phyloP scores from a whole-genome alignment of 2,113 vertebrate species.

The Eptatretus burgeri region DNA sequence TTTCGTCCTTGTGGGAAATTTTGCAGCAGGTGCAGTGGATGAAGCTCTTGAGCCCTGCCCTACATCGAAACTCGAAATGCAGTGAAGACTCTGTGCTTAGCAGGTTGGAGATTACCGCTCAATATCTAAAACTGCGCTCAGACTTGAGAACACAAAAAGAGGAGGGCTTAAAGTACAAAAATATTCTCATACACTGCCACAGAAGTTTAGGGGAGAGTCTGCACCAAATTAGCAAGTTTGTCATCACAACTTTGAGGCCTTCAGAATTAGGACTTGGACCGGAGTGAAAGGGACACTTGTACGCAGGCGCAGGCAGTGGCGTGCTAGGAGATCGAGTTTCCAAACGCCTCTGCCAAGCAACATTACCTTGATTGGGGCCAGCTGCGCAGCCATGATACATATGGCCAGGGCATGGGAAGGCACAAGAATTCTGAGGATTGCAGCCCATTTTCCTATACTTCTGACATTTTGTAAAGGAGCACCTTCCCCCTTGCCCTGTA shows the following conservation, averaged over 20 bases:
- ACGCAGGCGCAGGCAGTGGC: background rate
- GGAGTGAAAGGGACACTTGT: constrained; percentile 5
- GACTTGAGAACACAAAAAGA: too few species aligned
- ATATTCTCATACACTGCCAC: too few species aligned
- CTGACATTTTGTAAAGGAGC: too few species aligned
- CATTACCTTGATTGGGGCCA: constrained; percentile 5
- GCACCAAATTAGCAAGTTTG: constrained; percentile 3
- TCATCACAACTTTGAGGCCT: constrained; percentile 1
- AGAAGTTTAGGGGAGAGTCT: background rate
- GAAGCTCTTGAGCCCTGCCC: background rate
- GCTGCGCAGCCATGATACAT: background rate
- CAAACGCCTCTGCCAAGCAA: constrained; percentile 4
- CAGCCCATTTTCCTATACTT: too few species aligned
- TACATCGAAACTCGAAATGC: too few species aligned
- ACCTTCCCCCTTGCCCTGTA: too few species aligned
- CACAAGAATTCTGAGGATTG: background rate
- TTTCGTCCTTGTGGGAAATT: constrained; percentile 1
- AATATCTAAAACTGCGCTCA: too few species aligned
- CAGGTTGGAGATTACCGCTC: too few species aligned
- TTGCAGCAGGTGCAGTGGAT: constrained; percentile 2
- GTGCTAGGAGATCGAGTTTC: constrained; percentile 3
- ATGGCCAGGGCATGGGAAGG: constrained; percentile 4
- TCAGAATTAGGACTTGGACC: background rate
- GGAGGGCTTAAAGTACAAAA: too few species aligned
- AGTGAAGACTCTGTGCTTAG: too few species aligned